Percentiles rank a stretch among this genome's conserved stretches.
phyloP scores from a whole-genome alignment of 2,113 vertebrate genomes.

The Jaculus jaculus region DNA sequence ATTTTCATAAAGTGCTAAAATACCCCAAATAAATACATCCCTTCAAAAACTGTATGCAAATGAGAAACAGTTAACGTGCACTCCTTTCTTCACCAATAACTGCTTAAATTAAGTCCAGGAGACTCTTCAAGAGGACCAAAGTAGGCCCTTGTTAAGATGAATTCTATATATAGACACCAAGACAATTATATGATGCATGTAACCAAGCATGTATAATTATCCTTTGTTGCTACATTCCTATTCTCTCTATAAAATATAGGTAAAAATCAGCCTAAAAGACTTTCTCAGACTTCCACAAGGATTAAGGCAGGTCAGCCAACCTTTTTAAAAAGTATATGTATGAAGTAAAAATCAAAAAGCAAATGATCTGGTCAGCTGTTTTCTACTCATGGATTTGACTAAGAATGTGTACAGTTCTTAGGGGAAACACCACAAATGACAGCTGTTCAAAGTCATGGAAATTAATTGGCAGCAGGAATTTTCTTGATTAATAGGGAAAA shows the following conservation, averaged over 20 bases:
- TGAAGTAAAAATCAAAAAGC: constrained; percentile 64
- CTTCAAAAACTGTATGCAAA: constrained; percentile 57
- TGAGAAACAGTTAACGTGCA: constrained; percentile 66
- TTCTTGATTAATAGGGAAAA: constrained; percentile 74
- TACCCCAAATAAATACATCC: constrained; percentile 44
- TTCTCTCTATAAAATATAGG: constrained; percentile 70
- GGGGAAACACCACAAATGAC: constrained; percentile 69
- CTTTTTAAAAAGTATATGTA: constrained; percentile 43
- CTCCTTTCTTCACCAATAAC: constrained; percentile 58
- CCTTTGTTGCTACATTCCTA: constrained; percentile 60
- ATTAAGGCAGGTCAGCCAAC: constrained; percentile 45
- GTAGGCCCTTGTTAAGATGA: constrained; percentile 51
- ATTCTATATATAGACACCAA: constrained; percentile 62
- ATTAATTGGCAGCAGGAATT: constrained; percentile 73
- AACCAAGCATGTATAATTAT: constrained; percentile 72
- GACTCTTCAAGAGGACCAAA: constrained; percentile 69
- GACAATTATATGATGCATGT: constrained; percentile 66
- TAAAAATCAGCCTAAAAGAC: constrained; percentile 65
- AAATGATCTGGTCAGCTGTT: constrained; percentile 70
- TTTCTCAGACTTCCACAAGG: constrained; percentile 69
- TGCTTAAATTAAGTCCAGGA: constrained; percentile 72
- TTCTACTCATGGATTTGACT: constrained; percentile 61
- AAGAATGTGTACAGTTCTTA: constrained; percentile 58
- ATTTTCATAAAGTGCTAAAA: constrained; percentile 55
- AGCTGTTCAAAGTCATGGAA: constrained; percentile 69